phyloP scores from a whole-genome alignment of 2,113 vertebrate species.

The Bubo scandiacus region DNA sequence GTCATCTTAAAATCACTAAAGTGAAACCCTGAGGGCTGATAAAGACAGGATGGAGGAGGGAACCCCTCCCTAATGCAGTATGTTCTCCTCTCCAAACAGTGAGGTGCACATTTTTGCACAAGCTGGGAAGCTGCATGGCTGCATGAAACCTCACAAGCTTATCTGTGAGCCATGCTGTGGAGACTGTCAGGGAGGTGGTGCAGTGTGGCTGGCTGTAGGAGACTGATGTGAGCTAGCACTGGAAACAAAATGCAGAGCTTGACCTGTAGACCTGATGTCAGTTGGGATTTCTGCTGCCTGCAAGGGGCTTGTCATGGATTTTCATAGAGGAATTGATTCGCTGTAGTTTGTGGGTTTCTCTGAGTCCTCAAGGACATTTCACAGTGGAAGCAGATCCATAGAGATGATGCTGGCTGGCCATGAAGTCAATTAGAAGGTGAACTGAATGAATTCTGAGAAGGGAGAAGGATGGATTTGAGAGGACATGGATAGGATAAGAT shows the following conservation, averaged over 20 bases:
- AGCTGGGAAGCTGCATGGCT: not conserved
- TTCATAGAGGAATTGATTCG: not conserved
- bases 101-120: not conserved
- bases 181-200: not conserved
- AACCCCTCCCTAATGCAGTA: not conserved
- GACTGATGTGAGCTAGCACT: not conserved
- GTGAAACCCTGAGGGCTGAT: not conserved
- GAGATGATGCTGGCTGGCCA: not conserved
- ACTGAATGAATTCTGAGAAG: not conserved
- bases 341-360: not conserved
- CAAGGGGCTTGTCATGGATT: fast-evolving
- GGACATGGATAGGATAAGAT: not conserved
- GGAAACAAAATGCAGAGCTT: not conserved
- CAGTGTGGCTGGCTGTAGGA: not conserved
- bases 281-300: not conserved
- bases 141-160: not conserved
- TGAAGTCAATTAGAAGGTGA: not conserved
- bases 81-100: not conserved
- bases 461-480: not conserved
- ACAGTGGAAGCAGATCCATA: not conserved
- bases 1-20: not conserved
- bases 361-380: not conserved
- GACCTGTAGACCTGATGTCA: not conserved
- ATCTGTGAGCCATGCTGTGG: not conserved
- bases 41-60: not conserved